Evolutionary conservation across 1,140 invertebrate genomes (phyloP), one percentile per base, ranked within the genome.

Genomic region (Lordiphosa mommai): DNA sequence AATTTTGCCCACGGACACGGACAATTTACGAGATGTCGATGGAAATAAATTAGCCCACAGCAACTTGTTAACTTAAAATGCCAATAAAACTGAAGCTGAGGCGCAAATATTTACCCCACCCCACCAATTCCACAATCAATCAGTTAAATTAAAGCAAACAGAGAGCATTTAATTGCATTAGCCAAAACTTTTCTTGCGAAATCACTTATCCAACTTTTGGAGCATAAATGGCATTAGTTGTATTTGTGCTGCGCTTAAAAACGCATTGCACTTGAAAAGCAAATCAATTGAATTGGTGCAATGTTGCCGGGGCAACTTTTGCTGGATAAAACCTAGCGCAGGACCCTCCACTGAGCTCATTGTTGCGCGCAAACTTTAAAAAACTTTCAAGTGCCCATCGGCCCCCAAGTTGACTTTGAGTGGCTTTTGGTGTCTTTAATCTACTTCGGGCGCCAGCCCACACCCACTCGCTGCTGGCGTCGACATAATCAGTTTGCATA

Each of bases 391-490:
- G 71, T 64, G 71, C 40, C 70, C 64, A 67, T 49, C 64, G 12
- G 29, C 30, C 40, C 47, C 55, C 49, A 63, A 76, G 56, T 71
- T 60, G 72, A 71, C 66, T 71, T 71, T 59, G 66, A 76, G 72
- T 76, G 72, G 72, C 72, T 76, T 76, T 76, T 52, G 66, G 40
- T 71, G 72, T 76, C 66, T 76, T 71, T 57, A 71, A 76, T 77
- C 66, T 70, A 76, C 73, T 67, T 49, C 50, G 37, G 71, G 17
- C 23, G 29, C 12, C 37, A 50, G 29, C 23, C 48, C 27, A 20
- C 20, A 12, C 3, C 5, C 10, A 27, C 12, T 43, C 20, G 14
- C 40, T 14, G 36, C 9, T 14, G 12, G 43, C 20, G n/a, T 40
- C 64, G 46, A 64, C 48, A 71, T 68, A 63, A 74, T 70, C 40